Evolutionary conservation across 2,113 vertebrate species (phyloP), one percentile per base, ranked within the genome.

Genomic region (Oncorhynchus tshawytscha): DNA sequence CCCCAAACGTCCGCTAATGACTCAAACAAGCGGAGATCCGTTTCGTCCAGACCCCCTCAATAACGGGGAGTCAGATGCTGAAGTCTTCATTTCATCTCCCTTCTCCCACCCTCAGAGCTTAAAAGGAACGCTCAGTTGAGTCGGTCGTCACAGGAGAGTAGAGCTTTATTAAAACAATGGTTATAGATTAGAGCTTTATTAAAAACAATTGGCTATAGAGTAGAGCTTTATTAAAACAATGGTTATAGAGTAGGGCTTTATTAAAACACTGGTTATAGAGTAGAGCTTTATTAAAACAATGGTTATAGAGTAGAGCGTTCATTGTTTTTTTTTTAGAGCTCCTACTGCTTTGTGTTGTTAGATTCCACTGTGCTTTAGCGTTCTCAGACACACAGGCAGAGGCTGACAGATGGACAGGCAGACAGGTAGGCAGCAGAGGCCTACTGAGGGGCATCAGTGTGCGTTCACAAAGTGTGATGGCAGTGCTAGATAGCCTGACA

Each of bases 321-420:
- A 18, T 54, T 5, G 51, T 54, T 84, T 79, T 85, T 86, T 85
- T 86, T 85, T 86, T 81, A 80, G 72, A 86, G 83, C 80, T 79
- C 78, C 67, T 73, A 54, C 11, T 72, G 18, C 31, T n/a, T 76
- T 78, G 84, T 84, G 86, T 85, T 90, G 85, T 89, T 84, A 70
- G 68, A 27, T 49, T 76, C 12, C 72, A 66, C 65, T 72, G 65
- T 11, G 76, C 76, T 88, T 34, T 77, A 34, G 22, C 2, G 15
- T 7, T 20, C 67, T 34, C 25, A 24, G 39, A 22, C 77, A 81
- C 85, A 83, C 65, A 8, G 85, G 85, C 84, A 86, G 51, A 81
- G 81, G 87, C 86, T 88, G 84, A 72, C 60, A 68, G 73, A 87
- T 78, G 85, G 88, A 87, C 85, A 86, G 86, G 85, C 80, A 69